phyloP scores from a whole-genome alignment of 2,113 vertebrate genomes.

The Gymnogyps californianus region DNA sequence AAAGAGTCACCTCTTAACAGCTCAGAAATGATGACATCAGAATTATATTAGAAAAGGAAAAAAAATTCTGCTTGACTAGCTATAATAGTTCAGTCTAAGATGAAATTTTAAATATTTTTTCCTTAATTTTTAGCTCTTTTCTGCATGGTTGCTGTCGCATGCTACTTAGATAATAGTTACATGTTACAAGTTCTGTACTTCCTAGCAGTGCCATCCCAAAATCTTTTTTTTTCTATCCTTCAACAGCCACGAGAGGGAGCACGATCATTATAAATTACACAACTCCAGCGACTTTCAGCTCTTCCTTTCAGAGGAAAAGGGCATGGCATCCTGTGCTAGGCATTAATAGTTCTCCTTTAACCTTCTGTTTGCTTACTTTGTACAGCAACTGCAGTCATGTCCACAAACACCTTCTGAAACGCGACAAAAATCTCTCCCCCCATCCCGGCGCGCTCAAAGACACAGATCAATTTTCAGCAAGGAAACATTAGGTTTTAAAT shows the following conservation, averaged over 20 bases:
- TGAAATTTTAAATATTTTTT: background rate
- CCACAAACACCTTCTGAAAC: background rate
- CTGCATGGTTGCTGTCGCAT: background rate
- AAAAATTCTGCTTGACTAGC: background rate
- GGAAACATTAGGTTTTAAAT: background rate
- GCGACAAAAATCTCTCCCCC: rapidly evolving
- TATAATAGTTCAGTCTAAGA: background rate
- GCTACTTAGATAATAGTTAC: background rate
- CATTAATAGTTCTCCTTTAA: background rate
- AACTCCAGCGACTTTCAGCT: background rate
- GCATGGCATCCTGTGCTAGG: conserved; percentile 63
- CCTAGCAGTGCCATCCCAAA: rapidly evolving
- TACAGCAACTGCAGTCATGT: background rate
- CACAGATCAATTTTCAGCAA: background rate
- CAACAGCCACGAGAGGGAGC: conserved; percentile 60
- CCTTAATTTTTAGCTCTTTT: background rate
- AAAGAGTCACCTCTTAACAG: background rate
- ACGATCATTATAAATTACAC: background rate
- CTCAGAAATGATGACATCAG: background rate
- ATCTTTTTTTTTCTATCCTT: background rate
- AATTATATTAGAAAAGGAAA: background rate
- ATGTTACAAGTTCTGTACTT: background rate
- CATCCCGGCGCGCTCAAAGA: rapidly evolving
- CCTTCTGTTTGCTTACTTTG: background rate
- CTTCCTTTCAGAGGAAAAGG: conserved; percentile 64